These are phyloP conservation scores for Diadema setosum DNA, from an alignment of 35 echinoderm and acorn worm species.

Conservation along the genomic window DNA sequence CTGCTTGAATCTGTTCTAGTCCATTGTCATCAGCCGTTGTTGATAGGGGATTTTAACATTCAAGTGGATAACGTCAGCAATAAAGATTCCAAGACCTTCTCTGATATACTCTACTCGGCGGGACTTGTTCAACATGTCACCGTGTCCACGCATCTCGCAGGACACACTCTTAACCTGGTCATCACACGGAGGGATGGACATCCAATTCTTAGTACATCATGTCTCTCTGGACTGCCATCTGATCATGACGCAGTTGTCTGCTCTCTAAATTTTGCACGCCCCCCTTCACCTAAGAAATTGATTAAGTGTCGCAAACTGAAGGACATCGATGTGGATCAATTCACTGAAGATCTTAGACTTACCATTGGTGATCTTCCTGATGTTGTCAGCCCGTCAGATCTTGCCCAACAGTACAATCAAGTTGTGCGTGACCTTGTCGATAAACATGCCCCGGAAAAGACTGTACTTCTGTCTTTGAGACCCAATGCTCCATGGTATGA, in stretches of 20 bases:
- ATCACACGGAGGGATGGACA: not conserved
- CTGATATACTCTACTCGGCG: not conserved
- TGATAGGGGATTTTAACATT: not conserved
- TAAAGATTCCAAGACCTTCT: not conserved
- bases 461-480: not conserved
- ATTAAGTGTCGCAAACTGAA: not conserved
- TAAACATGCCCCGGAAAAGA: constrained; percentile 27
- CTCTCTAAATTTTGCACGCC: not conserved
- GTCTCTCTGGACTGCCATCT: not conserved
- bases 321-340: not conserved
- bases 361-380: not conserved
- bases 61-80: not conserved
- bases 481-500: constrained; percentile 47
- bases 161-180: not conserved
- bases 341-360: not conserved
- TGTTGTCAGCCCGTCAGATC: not conserved
- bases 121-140: not conserved
- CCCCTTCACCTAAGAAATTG: not conserved
- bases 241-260: not conserved
- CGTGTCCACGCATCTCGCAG: not conserved
- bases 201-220: not conserved
- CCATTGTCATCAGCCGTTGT: not conserved
- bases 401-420: constrained; percentile 25
- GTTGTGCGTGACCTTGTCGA: constrained; percentile 1
- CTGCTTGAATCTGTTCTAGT: not conserved